Evolutionary conservation across 2,888 invertebrate genomes (phyloP), one percentile per base, ranked within the genome.

Genomic region (Rotaria sp.): DNA sequence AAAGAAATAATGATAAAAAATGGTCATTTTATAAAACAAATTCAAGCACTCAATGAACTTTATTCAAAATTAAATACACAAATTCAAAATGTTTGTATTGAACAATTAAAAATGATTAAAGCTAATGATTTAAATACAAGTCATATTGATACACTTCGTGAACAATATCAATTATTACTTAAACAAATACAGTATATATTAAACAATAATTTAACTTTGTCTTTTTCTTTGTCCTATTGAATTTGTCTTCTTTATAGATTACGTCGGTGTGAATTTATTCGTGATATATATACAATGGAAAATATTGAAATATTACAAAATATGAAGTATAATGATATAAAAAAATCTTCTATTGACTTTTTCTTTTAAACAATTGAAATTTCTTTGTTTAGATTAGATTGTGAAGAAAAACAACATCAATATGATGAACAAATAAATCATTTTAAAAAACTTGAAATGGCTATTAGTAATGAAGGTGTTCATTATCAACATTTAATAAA

Each of bases 51-150:
- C 13, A 67, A 67, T 35, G 67, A 67, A 4, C 67, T 67, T 3
- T 35, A 67, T 21, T 35, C 67, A 18, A 67, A 67, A 35, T 67
- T 67, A 21, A 67, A 67, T 35, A 30, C 30, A 18, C 67, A 67
- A 67, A 67, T 67, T 35, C 67, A 67, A 67, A 67, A 67, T 67
- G 21, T 67, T 67, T 67, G 35, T 67, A 67, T 67, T 35, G 67
- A 67, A 67, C 67, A 67, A 35, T 35, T 67, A 21, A 67, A 67
- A 67, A 35, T 35, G 18, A 26, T 67, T 18, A 67, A 67, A 67
- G 67, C 67, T 1, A 67, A 67, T 21, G 67, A 67, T 67, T 35
- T 67, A 21, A 67, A 67, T 67, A 67, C 67, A 30, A 67, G 18
- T 67, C 67, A 67, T 15, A 67, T 67, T 18, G 67, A 67, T 67